A percentile compares a stretch with the other conserved stretches of the same genome.
Evolutionary conservation across 2,888 invertebrate species (phyloP).

Genomic region (Drosophila siamana): DNA sequence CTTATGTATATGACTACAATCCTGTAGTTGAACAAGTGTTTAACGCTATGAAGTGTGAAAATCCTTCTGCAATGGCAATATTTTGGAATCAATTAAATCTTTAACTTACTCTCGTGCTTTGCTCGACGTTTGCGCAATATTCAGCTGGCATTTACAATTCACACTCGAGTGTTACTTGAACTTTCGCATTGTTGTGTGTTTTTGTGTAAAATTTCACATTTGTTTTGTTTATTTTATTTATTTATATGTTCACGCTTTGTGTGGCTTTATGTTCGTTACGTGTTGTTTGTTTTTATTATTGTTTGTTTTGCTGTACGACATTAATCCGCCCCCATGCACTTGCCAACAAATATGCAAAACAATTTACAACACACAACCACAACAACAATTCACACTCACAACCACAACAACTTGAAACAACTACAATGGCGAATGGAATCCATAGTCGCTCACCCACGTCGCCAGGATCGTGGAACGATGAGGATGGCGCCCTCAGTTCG

Average conservation of each 20-base stretch:
- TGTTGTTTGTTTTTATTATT: constrained; percentile 75
- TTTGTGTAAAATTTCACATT: constrained; percentile 13
- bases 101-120: neutral
- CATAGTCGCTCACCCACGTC: constrained; percentile 84
- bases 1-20: neutral
- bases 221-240: constrained; percentile 26
- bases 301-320: constrained; percentile 69
- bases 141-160: constrained; percentile 9
- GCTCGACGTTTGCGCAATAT: neutral
- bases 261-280: constrained; percentile 66
- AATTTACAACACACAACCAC: constrained; percentile 49
- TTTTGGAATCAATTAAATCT: neutral
- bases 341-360: constrained; percentile 59
- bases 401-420: constrained; percentile 37
- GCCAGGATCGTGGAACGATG: constrained; percentile 85
- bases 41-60: neutral
- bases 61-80: neutral
- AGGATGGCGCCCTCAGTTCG: constrained; percentile 84
- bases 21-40: neutral
- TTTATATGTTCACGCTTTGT: constrained; percentile 63
- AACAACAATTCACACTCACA: constrained; percentile 20
- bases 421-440: constrained; percentile 36
- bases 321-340: constrained; percentile 67
- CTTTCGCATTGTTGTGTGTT: constrained; percentile 18
- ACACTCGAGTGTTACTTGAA: constrained; percentile 12